These are phyloP conservation scores for Cyprinodon diabolis DNA, from an alignment of 2,797 vertebrate species.

Conservation along the genomic window DNA sequence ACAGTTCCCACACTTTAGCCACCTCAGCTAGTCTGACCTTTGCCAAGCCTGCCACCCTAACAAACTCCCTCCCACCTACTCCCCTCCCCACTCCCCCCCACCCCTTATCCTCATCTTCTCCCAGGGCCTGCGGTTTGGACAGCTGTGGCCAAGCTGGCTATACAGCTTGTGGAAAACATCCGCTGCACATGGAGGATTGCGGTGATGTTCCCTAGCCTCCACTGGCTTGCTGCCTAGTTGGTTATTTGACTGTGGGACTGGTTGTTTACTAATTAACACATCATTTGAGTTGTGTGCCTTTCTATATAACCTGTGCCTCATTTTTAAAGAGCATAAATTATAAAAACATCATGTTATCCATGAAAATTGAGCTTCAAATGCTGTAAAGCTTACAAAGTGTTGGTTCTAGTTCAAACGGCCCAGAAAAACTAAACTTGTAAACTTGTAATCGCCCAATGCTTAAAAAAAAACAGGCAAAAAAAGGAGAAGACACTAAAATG, in stretches of 20 bases:
- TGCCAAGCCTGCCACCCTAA: constrained; percentile 77
- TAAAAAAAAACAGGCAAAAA: no score
- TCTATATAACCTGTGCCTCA: not conserved
- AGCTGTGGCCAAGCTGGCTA: constrained; percentile 90
- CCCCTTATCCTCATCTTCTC: constrained; percentile 74
- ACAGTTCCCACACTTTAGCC: constrained; percentile 85
- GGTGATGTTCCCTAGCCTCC: constrained; percentile 71
- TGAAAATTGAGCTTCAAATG: constrained; percentile 3
- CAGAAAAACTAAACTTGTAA: not conserved
- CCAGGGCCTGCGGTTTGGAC: constrained; percentile 83
- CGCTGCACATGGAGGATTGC: constrained; percentile 85
- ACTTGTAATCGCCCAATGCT: not conserved
- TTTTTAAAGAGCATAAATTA: constrained; percentile 20
- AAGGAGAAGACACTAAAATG: no score
- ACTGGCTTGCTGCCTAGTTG: constrained; percentile 46
- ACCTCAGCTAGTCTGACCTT: constrained; percentile 86
- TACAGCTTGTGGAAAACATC: constrained; percentile 89
- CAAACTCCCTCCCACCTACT: constrained; percentile 60
- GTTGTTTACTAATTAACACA: constrained; percentile 73
- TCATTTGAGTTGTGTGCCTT: constrained; percentile 59
- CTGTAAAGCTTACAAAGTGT: not conserved
- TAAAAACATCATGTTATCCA: constrained; percentile 25
- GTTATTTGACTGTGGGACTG: constrained; percentile 34
- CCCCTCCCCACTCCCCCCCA: constrained; percentile 62
- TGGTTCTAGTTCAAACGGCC: not conserved